Base-by-base conservation (phyloP, 2,113 vertebrate genomes). In the Capreolus pygargus region DNA sequence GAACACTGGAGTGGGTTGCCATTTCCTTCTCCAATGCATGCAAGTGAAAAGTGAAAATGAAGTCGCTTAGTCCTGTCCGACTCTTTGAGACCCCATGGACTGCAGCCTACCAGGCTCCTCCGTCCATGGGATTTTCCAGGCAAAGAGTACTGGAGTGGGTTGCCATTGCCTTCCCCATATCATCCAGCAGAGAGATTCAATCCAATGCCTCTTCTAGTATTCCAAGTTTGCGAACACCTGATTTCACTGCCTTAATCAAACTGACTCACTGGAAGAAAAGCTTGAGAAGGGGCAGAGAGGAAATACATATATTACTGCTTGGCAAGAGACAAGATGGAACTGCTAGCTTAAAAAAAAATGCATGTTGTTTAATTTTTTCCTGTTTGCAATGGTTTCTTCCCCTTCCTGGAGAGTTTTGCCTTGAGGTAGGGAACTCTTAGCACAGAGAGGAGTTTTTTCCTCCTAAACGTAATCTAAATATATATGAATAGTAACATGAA, bases 321-420 rank as follows among this genome's bases (percentile, higher is more conserved):
- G 88, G 58, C 60, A 96, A 96, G 52, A 95, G 19, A 85, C 94
- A 97, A 95, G 88, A 95, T 85, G n/a, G 83, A 97, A 98, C 45
- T 97, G 92, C 95, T 95, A 97, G 85, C 92, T 93, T 85, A 84
- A 91, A 97, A 97, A 95, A 97, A 97, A 98, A 21, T 92, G 85
- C 64, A 45, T 54, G 76, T 28, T 83, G n/a, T 96, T 97, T 89
- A 61, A 88, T 94, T 39, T 86, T 98, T 95, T 97, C 87, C 97
- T 96, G 88, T 96, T 88, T 96, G 45, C 86, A 95, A 47, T 89
- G 17, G 91, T 97, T 95, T 97, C 95, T 97, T 97, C 95, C 96
- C 57, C 60, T 96, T 97, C 92, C 60, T 83, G 82, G 67, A 93
- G 74, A 78, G 33, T 79, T 96, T 92, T 96, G 92, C 55, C 12